These are phyloP conservation scores for Drosophila setosimentum DNA, from an alignment of 2,888 invertebrate genomes.

Conservation along the genomic window DNA sequence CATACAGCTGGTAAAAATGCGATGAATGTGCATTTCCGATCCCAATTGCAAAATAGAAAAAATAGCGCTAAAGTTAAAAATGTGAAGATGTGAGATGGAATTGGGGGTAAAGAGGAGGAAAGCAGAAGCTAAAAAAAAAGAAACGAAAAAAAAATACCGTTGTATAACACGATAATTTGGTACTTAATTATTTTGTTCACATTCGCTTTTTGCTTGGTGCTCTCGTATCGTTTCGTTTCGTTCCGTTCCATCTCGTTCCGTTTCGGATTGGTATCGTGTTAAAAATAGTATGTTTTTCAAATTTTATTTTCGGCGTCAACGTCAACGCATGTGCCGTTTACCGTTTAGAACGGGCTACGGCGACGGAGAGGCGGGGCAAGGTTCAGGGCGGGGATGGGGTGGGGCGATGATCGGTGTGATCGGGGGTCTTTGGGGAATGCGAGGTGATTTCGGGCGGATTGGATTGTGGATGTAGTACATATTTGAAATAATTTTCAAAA, in stretches of 20 bases:
- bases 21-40: neutral
- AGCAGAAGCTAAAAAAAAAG: slow-evolving; percentile 11
- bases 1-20: neutral
- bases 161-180: slow-evolving; percentile 81
- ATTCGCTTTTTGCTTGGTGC: slow-evolving; percentile 42
- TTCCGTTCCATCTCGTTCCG: slow-evolving; percentile 60
- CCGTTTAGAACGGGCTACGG: slow-evolving; percentile 23
- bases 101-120: neutral
- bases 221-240: slow-evolving; percentile 34
- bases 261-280: slow-evolving; percentile 67
- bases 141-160: slow-evolving; percentile 57
- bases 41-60: neutral
- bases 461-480: slow-evolving; percentile 64
- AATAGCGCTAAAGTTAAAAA: slow-evolving; percentile 8
- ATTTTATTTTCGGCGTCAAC: slow-evolving; percentile 81
- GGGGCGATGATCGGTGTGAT: slow-evolving; percentile 1
- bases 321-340: slow-evolving; percentile 67
- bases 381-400: slow-evolving; percentile 3
- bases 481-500: slow-evolving; percentile 74
- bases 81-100: neutral
- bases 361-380: neutral
- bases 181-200: slow-evolving; percentile 75
- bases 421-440: slow-evolving; percentile 8
- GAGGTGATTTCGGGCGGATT: slow-evolving; percentile 33
- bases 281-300: slow-evolving; percentile 78